These are phyloP conservation scores for Papilio demoleus DNA, from an alignment of 2,888 invertebrate species.

Conservation along the genomic window DNA sequence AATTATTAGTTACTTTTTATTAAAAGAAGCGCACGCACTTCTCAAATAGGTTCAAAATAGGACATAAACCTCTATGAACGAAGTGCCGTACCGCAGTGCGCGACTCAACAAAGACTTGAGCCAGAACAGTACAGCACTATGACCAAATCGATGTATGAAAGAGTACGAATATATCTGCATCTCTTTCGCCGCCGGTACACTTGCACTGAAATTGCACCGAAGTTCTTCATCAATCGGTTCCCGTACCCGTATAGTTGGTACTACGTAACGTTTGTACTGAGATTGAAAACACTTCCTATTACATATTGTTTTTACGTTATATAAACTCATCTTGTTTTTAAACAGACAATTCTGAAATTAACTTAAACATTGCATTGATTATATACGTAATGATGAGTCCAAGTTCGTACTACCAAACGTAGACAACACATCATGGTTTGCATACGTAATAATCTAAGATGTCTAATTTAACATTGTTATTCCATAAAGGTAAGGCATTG, in stretches of 20 bases:
- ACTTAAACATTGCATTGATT: conserved; percentile 1
- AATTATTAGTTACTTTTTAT: conserved; percentile 1
- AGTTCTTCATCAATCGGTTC: conserved; percentile 42
- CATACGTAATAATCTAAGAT: neutral
- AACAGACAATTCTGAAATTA: conserved; percentile 16
- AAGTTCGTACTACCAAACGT: conserved; percentile 1
- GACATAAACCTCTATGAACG: conserved; percentile 23
- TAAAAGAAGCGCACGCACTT: conserved; percentile 24
- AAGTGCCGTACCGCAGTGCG: conserved; percentile 37
- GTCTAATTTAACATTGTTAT: neutral
- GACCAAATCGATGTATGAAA: conserved; percentile 45
- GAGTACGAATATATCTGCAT: conserved; percentile 47
- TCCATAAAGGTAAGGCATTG: neutral
- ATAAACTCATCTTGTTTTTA: conserved; percentile 41
- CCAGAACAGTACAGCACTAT: conserved; percentile 22
- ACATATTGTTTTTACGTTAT: conserved; percentile 14
- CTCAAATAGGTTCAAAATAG: conserved; percentile 24
- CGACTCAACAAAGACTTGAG: conserved; percentile 34
- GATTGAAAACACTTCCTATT: conserved; percentile 29
- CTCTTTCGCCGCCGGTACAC: conserved; percentile 64
- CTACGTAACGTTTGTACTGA: conserved; percentile 30
- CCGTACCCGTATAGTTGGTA: conserved; percentile 23
- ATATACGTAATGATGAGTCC: neutral
- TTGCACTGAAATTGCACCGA: conserved; percentile 71
- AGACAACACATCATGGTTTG: neutral